Evolutionary conservation across 2,113 vertebrate genomes (phyloP).

Genomic region (Helogale parvula): DNA sequence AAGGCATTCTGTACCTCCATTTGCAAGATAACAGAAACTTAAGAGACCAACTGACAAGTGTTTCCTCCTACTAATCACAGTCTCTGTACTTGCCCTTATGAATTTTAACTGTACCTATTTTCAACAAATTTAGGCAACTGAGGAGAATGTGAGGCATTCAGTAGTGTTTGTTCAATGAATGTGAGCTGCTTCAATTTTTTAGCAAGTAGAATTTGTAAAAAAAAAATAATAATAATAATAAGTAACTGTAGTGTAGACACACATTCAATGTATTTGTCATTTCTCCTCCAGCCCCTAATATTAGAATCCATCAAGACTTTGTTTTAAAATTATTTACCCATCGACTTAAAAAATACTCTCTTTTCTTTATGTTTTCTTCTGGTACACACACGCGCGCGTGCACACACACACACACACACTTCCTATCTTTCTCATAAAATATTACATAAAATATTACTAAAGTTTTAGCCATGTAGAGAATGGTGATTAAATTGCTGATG

Average conservation of each 20-base stretch:
- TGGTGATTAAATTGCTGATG: neutral
- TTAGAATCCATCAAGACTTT: neutral
- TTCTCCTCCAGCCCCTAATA: neutral
- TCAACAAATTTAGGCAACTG: conserved; percentile 13
- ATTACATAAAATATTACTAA: neutral
- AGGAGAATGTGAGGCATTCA: neutral
- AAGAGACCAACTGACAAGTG: neutral
- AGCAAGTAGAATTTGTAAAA: neutral
- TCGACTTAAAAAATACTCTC: neutral
- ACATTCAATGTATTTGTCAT: conserved; percentile 22
- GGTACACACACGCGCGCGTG: neutral
- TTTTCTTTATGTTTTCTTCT: conserved; percentile 20
- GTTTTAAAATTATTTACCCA: conserved; percentile 31
- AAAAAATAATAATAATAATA: neutral
- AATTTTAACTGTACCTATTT: neutral
- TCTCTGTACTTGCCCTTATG: neutral
- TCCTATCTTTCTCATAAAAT: neutral
- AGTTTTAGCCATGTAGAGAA: neutral
- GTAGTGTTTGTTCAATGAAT: neutral
- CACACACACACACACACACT: neutral
- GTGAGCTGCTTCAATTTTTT: neutral
- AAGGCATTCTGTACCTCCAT: neutral
- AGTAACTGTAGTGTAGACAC: neutral
- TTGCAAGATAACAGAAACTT: neutral
- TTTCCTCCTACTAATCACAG: neutral